These are phyloP conservation scores for Ifrita kowaldi DNA, from an alignment of 2,113 vertebrate species.

Conservation along the genomic window DNA sequence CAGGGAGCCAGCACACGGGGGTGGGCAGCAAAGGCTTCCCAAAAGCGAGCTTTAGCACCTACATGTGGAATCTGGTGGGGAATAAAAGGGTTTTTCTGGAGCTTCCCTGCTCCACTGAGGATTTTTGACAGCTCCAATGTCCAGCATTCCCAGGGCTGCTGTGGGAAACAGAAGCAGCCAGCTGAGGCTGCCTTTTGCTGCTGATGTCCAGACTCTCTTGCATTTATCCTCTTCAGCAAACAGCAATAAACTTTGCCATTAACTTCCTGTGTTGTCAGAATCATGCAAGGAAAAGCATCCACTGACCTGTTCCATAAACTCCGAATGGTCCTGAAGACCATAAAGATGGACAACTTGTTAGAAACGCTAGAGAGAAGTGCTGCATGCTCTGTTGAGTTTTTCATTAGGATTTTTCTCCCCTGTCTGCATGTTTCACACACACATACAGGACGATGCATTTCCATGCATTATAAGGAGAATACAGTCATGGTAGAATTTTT, in stretches of 20 bases:
- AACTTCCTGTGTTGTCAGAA: neutral
- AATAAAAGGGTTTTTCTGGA: neutral
- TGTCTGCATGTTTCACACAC: neutral
- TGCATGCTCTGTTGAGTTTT: neutral
- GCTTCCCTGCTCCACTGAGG: neutral
- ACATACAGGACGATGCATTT: neutral
- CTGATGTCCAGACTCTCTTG: neutral
- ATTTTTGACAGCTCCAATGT: neutral
- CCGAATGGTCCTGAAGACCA: neutral
- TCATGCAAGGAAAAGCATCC: neutral
- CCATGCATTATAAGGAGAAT: neutral
- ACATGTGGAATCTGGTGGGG: accelerated
- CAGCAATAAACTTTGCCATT: neutral
- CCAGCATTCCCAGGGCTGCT: neutral
- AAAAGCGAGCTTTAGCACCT: neutral
- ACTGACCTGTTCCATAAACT: neutral
- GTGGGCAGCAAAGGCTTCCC: neutral
- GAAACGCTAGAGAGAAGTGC: neutral
- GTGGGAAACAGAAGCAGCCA: neutral
- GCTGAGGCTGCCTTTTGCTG: neutral
- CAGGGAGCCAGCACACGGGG: neutral
- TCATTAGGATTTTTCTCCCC: neutral
- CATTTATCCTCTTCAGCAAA: neutral
- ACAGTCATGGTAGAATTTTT: neutral
- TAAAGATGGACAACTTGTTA: neutral